Base-by-base conservation (phyloP, 2,888 invertebrate species). In the Oeneis ivallda region DNA sequence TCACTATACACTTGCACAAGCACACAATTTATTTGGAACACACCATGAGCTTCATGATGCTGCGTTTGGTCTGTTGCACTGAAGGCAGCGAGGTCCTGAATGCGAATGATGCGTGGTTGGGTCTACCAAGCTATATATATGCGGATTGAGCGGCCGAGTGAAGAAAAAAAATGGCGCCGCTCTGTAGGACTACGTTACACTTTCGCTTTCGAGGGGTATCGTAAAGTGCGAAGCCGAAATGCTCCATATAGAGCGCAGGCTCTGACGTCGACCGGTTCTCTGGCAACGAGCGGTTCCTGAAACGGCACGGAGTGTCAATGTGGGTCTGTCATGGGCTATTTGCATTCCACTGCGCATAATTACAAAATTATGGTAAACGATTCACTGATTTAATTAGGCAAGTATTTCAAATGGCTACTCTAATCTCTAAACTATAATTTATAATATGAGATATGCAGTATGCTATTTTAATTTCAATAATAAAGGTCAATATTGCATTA, bases 21-120 rank as follows among this genome's bases (percentile, higher is more conserved):
- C 73, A 73, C 67, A 57, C 67, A 67, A 70, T 64, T n/a, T 71
- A 70, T 70, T 68, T 65, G 53, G 66, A 82, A 92, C 92, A 84
- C 92, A 92, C 92, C 92, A 89, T 88, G 83, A 85, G 83, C 87
- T 86, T 92, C 92, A 92, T 92, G 92, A 91, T 91, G 92, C 92
- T 89, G 82, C 78, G 78, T 81, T 83, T 78, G 53, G 83, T 82
- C 80, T 90, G 87, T 86, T 92, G 92, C 92, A 92, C 92, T 92
- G 92, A 91, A 92, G 92, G 76, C 89, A 86, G 83, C 81, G 85
- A 84, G 81, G 88, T 91, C 88, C 92, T 90, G 90, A 92, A 91
- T 91, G 90, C 85, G 92, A 92, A 87, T 92, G 92, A 92, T 92
- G 91, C 87, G 85, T 86, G 87, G 76, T 83, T 76, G 78, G 81